phyloP scores from a whole-genome alignment of 2,888 invertebrate genomes.

The Balanococcus diminutus region DNA sequence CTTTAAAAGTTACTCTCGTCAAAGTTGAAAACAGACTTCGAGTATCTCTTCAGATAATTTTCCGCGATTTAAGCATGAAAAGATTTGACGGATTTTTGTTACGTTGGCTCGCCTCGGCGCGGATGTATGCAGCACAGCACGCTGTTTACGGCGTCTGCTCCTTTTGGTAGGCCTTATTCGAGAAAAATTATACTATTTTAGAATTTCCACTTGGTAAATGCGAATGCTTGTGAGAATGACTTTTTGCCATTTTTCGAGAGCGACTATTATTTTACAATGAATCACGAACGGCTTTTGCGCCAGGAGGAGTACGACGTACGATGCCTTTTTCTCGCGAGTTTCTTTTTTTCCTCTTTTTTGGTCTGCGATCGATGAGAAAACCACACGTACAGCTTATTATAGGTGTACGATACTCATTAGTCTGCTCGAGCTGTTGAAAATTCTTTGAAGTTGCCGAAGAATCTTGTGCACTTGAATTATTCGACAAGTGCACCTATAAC shows the following conservation, averaged over 20 bases:
- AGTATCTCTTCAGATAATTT: conserved; percentile 23
- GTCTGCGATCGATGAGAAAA: background rate
- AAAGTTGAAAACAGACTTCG: conserved; percentile 18
- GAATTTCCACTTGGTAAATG: background rate
- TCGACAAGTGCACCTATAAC: background rate
- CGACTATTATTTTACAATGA: conserved; percentile 25
- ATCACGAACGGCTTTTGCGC: background rate
- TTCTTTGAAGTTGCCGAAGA: background rate
- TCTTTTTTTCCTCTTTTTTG: background rate
- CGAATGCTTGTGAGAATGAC: background rate
- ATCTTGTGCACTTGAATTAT: background rate
- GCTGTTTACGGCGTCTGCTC: background rate
- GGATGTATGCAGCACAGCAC: no score
- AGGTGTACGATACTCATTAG: background rate
- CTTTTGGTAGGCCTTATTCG: background rate
- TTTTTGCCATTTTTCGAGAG: background rate
- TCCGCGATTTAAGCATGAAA: conserved; percentile 33
- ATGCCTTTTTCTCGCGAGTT: background rate
- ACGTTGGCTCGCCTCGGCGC: background rate
- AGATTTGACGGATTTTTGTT: conserved; percentile 31
- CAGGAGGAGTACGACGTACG: background rate
- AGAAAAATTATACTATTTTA: background rate
- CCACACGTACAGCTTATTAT: background rate
- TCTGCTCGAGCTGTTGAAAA: background rate
- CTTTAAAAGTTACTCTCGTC: conserved; percentile 21